A percentile compares a stretch with the other conserved stretches of the same genome.
Evolutionary conservation across 2,113 vertebrate species (phyloP).

Genomic region (Entelurus aequoreus): DNA sequence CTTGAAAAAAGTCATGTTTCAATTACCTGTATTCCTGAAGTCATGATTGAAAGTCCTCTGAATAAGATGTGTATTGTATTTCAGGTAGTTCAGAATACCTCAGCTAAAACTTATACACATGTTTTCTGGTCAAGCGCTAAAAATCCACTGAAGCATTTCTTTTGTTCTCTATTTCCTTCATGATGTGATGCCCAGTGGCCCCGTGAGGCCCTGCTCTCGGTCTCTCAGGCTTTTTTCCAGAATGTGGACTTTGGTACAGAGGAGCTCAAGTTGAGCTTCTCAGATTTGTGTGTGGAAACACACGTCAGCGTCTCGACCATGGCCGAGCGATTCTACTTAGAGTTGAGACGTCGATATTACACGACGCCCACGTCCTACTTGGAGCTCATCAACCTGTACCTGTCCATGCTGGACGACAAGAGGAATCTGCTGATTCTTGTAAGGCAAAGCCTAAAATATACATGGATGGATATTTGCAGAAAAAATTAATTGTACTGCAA

Average conservation of each 20-base stretch:
- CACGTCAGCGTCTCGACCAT: constrained; percentile 78
- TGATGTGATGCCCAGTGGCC: constrained; percentile 67
- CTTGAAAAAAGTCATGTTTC: not conserved
- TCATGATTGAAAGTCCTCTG: not conserved
- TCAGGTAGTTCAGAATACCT: no score
- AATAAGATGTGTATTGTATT: no score
- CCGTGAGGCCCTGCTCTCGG: constrained; percentile 79
- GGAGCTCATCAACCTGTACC: constrained; percentile 83
- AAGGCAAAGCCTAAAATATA: constrained; percentile 23
- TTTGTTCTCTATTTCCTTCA: not conserved
- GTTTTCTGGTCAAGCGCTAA: no score
- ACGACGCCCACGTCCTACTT: constrained; percentile 84
- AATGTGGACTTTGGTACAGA: constrained; percentile 70
- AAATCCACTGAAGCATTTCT: not conserved
- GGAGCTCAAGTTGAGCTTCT: constrained; percentile 73
- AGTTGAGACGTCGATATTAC: constrained; percentile 79
- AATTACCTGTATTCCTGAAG: not conserved
- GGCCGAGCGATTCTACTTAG: constrained; percentile 76
- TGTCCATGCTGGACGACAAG: constrained; percentile 77
- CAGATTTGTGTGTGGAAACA: constrained; percentile 81
- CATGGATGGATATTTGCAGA: not conserved
- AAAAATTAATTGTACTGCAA: no score
- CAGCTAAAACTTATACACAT: no score
- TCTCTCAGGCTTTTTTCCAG: constrained; percentile 77
- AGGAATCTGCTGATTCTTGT: constrained; percentile 73